Base-by-base conservation (phyloP, 2,888 invertebrate genomes). In the Sacculina carcini region DNA sequence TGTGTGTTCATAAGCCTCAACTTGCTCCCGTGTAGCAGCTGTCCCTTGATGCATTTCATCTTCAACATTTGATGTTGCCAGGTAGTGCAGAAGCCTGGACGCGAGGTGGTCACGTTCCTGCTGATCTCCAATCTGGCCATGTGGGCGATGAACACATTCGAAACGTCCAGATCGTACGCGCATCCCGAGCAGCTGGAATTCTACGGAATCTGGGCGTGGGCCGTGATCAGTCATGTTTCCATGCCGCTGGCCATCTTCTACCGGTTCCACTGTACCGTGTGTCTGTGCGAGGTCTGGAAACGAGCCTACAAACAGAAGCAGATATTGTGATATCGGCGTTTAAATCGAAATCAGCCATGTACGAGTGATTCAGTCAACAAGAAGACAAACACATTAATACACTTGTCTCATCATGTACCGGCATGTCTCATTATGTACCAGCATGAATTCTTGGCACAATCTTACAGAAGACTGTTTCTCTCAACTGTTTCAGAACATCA, bases 201-300 rank as follows among this genome's bases (percentile, higher is more conserved):
- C 67, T 89, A 86, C 61, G 87, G 87, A 0, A 69, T 84, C 36
- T 87, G 86, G 86, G 86, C 86, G 31, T 90, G 89, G 89, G 86
- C 87, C 14, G 86, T 90, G 54, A 87, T 90, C 54, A 87, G 85
- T 0, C 87, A 90, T 62, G 84, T 90, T 2, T 85, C 85, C 2
- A 86, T 87, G 79, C 90, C 90, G 0, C 67, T 87, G 46, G 86
- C 87, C 1, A 89, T 90, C 55, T 90, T 90, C 68, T 90, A 87
- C 67, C 73, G 89, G 54, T 90, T 90, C 67, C 90, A 90, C 64
- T 87, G 87, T 40, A 87, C 90, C 0, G 89, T 92, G 2, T 90
- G 90, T 63, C 71, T 92, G 53, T 89, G 89, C 65, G 90, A 90
- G 67, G 86, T 92, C 61, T 92, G 90, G 92, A 90, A 90, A 67